These are phyloP conservation scores for Menidia beryllina DNA, from an alignment of 2,113 vertebrate species.

Conservation along the genomic window DNA sequence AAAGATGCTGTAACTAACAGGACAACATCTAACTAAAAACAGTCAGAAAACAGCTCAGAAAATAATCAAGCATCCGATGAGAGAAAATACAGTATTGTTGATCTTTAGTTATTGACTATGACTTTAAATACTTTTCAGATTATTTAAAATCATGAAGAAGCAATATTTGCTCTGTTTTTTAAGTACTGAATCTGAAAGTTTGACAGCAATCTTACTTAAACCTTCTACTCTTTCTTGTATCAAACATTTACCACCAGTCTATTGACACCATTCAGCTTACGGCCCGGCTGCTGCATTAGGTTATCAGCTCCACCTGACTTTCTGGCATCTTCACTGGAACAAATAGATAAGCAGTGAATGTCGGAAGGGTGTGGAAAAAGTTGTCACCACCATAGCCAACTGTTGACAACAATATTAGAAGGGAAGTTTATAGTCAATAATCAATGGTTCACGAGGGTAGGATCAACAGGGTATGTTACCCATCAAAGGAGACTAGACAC, in stretches of 20 bases:
- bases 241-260: slow-evolving; percentile 9
- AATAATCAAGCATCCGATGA: too few relatives aligned
- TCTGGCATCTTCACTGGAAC: slow-evolving; percentile 16
- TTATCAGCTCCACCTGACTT: slow-evolving; percentile 21
- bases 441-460: slow-evolving; percentile 9
- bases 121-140: too few relatives aligned
- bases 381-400: slow-evolving; percentile 40
- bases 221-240: not conserved
- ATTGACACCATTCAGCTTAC: not conserved
- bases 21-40: too few relatives aligned
- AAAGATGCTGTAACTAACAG: too few relatives aligned
- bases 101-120: too few relatives aligned
- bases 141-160: too few relatives aligned
- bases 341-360: slow-evolving; percentile 21
- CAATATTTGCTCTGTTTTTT: too few relatives aligned
- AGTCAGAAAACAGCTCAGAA: too few relatives aligned
- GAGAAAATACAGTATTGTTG: too few relatives aligned
- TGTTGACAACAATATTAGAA: slow-evolving; percentile 58
- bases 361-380: slow-evolving; percentile 20
- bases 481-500: slow-evolving; percentile 1
- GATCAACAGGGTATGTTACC: slow-evolving; percentile 12
- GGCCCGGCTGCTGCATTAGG: slow-evolving; percentile 3
- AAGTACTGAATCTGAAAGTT: not conserved
- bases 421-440: slow-evolving; percentile 73
- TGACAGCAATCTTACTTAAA: not conserved